Evolutionary conservation across 1,140 invertebrate species (phyloP), one percentile per base, ranked within the genome.

Genomic region (Heliconius melpomene): DNA sequence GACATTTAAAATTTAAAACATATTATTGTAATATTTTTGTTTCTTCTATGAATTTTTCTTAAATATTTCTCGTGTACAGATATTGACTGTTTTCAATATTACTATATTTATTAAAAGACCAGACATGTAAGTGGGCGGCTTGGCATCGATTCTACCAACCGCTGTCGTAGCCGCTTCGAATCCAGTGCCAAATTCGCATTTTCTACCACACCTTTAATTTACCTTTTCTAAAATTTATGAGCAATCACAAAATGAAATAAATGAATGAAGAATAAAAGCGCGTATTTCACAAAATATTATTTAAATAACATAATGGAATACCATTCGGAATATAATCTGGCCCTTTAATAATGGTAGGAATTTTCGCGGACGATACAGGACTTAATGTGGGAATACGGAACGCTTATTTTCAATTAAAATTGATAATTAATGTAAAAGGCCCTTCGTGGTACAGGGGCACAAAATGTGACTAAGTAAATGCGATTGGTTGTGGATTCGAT

Each of bases 131-230:
- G 26, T 66, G 60, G 60, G 60, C 23, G 60, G 60, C 9, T 66
- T 66, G 60, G 60, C 60, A 66, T 13, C 60, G 9, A 66, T 29
- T 7, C 60, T 11, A 13, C 23, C 26, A 66, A n/a, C 57, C 26
- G 57, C 11, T 66, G 11, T 66, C 60, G 60, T 66, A 66, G 60
- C 13, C 7, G 16, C 60, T 66, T 66, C 60, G 60, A 66, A 66
- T 66, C 60, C 60, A 73, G 18, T 73, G 72, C 72, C 72, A 73
- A 73, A 73, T 73, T 40, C 13, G 26, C 60, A 66, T 23, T 52
- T 52, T 20, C 20, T 7, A 52, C 50, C 50, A 66, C 60, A 66
- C 60, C 60, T 66, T 26, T 66, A 66, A n/a, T 66, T 66, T n/a
- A 29, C 60, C 60, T 66, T 29, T 26, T 29, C 5, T 66, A 26